These are phyloP conservation scores for Lipotes vexillifer DNA, from an alignment of 2,113 vertebrate genomes.

Conservation along the genomic window DNA sequence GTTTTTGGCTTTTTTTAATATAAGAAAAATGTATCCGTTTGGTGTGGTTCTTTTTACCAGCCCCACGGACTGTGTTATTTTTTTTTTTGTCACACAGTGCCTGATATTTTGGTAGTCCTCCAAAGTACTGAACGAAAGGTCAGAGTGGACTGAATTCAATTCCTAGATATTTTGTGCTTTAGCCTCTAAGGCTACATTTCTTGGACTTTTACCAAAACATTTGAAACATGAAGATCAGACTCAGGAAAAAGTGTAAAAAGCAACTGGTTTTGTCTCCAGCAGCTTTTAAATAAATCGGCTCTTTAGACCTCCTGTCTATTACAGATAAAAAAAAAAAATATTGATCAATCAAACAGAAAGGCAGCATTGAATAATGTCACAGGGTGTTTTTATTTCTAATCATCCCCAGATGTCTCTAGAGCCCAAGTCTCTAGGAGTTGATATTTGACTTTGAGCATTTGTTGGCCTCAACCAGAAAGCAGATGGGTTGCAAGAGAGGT, in stretches of 20 bases:
- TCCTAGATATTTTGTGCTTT: not conserved
- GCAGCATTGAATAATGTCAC: not conserved
- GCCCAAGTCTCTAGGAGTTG: not conserved
- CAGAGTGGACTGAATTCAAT: not conserved
- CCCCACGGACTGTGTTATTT: not conserved
- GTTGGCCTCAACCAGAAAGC: not conserved
- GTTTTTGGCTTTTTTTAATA: not conserved
- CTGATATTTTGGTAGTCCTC: not conserved
- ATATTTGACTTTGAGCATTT: not conserved
- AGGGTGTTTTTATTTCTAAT: not conserved
- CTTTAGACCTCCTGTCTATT: not conserved
- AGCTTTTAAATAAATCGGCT: not conserved
- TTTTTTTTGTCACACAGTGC: not conserved
- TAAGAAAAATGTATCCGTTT: not conserved
- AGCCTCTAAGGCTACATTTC: not conserved
- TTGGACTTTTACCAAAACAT: not conserved
- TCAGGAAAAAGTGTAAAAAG: not conserved
- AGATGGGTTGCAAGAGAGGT: not conserved
- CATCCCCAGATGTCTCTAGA: too few species aligned
- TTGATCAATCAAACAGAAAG: not conserved
- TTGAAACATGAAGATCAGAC: not conserved
- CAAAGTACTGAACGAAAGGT: not conserved
- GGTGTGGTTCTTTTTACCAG: not conserved
- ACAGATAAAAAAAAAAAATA: not conserved
- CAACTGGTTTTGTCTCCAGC: not conserved